Evolutionary conservation across 2,113 vertebrate genomes (phyloP), one percentile per base, ranked within the genome.

Genomic region (Malurus melanocephalus): DNA sequence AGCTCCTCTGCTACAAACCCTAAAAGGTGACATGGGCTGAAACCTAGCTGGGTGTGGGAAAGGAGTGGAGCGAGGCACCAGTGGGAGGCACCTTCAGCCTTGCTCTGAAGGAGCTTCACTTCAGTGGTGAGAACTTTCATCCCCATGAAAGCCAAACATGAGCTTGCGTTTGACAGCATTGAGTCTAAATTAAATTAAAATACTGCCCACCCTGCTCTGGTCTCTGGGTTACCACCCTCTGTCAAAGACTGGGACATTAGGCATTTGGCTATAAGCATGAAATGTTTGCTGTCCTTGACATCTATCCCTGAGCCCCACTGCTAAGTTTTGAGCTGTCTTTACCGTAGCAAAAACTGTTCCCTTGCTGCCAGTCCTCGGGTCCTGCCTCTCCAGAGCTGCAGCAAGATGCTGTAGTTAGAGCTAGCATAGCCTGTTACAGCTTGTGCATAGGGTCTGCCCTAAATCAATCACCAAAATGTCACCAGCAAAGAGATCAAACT

Each of bases 381-480:
- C 17, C 42, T 65, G 18, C 13, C 22, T 92, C 57, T 68, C 61
- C 21, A 19, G 46, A 87, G 53, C 62, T 78, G n/a, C 10, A 0
- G 2, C 23, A 80, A 65, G 69, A 40, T n/a, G 32, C 55, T 0
- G 1, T 9, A 77, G 71, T 11, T 23, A 85, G 67, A 62, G 64
- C 42, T 27, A 53, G 51, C 27, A 56, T 0, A 2, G 42, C 26
- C 49, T 71, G 53, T 42, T 82, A 79, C 56, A 85, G n/a, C 42
- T 83, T 80, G 76, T 2, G 2, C 68, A 71, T 1, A 48, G 46
- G 15, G 33, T 75, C 83, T 96, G 90, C 32, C 90, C 92, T 94
- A 88, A 93, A 96, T 92, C 82, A 89, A 88, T 94, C 90, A 84
- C 32, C 78, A 57, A 86, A 89, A 75, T 23, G 46, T 86, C 69